Evolutionary conservation across 2,797 vertebrate species (phyloP).

Genomic region (Macropodus opercularis): DNA sequence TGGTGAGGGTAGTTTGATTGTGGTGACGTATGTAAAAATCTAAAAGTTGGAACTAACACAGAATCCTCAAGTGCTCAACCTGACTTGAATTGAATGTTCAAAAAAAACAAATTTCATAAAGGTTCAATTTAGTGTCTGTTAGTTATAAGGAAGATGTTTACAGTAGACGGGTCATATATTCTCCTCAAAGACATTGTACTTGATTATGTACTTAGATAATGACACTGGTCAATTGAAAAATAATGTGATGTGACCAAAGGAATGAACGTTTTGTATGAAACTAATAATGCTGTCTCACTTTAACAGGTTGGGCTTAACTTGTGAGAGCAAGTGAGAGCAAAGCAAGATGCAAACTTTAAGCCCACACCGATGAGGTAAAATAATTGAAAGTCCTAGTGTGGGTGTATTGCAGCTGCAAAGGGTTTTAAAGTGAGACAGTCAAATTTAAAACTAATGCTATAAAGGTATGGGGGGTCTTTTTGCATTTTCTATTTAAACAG

Average conservation of each 20-base stretch:
- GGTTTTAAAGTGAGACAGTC: constrained; percentile 9
- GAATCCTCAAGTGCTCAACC: neutral
- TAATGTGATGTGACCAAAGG: neutral
- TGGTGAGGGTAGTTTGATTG: neutral
- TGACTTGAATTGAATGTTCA: neutral
- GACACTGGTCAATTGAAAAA: too few relatives aligned
- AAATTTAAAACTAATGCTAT: neutral
- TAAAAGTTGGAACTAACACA: constrained; percentile 5
- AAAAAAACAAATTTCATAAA: neutral
- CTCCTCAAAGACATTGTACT: too few relatives aligned
- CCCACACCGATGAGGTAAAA: constrained; percentile 16
- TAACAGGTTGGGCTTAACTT: neutral
- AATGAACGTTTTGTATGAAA: neutral
- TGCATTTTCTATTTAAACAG: neutral
- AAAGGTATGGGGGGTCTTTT: neutral
- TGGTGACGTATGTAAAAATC: neutral
- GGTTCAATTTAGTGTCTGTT: neutral
- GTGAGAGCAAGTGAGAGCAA: neutral
- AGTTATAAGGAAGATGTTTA: too few relatives aligned
- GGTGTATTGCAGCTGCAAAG: neutral
- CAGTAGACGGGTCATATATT: too few relatives aligned
- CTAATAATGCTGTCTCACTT: neutral
- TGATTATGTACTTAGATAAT: too few relatives aligned
- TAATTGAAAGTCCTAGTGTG: constrained; percentile 21
- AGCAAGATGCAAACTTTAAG: neutral